A percentile compares a stretch with the other conserved stretches of the same genome.
Evolutionary conservation across 2,797 vertebrate species (phyloP).

Genomic region (Bovichtus variegatus): DNA sequence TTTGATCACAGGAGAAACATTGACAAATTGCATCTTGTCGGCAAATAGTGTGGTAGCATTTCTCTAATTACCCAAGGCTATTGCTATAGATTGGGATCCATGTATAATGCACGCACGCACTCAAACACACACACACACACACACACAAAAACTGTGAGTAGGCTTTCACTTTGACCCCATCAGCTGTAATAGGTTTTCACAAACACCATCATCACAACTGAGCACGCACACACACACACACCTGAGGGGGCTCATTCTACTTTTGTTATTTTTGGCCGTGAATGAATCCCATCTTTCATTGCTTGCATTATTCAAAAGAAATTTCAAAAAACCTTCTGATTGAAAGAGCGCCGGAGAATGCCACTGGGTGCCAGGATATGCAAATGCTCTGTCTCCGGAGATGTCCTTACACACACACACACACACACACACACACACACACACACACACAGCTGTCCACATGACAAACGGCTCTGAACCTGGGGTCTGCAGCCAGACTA

Average conservation of each 20-base stretch:
- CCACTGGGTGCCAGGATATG: slow-evolving; percentile 44
- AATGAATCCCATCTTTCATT: slow-evolving; percentile 68
- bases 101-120: slow-evolving; percentile 47
- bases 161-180: slow-evolving; percentile 61
- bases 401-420: background rate
- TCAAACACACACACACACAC: slow-evolving; percentile 3
- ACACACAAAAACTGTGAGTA: slow-evolving; percentile 39
- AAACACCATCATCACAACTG: slow-evolving; percentile 49
- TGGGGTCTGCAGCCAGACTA: slow-evolving; percentile 42
- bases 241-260: slow-evolving; percentile 59
- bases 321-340: slow-evolving; percentile 46
- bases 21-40: slow-evolving; percentile 66
- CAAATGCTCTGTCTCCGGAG: slow-evolving; percentile 39
- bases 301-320: slow-evolving; percentile 68
- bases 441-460: slow-evolving; percentile 47
- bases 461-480: slow-evolving; percentile 64
- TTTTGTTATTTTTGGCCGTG: slow-evolving; percentile 64
- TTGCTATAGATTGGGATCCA: slow-evolving; percentile 53
- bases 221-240: slow-evolving; percentile 38
- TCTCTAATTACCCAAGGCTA: slow-evolving; percentile 69
- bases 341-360: slow-evolving; percentile 38
- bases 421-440: background rate
- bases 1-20: slow-evolving; percentile 64
- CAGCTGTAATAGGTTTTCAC: slow-evolving; percentile 67
- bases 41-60: slow-evolving; percentile 57